Evolutionary conservation across 2,113 vertebrate species (phyloP).

Genomic region (Gobiocypris rarus): DNA sequence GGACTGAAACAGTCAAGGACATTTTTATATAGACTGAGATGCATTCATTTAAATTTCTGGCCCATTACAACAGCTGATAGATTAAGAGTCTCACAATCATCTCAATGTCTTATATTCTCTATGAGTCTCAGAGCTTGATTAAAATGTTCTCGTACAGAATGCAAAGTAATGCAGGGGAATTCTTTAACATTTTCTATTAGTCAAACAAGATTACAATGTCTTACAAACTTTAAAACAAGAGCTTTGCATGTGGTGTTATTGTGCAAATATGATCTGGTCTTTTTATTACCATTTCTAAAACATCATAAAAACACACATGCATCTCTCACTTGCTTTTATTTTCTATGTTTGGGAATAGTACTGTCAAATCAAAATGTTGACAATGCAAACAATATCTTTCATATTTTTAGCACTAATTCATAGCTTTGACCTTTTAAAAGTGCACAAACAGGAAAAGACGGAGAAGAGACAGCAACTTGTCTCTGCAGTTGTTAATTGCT

Average conservation of each 20-base stretch:
- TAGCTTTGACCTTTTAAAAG: slow-evolving; percentile 17
- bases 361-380: background rate
- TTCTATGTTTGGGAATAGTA: background rate
- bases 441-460: slow-evolving; percentile 6
- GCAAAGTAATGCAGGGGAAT: slow-evolving; percentile 12
- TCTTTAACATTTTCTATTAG: background rate
- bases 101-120: slow-evolving; percentile 1
- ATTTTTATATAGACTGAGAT: slow-evolving; percentile 18
- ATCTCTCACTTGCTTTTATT: background rate
- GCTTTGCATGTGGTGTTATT: background rate
- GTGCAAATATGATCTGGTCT: background rate
- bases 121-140: slow-evolving; percentile 2
- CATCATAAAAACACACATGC: background rate
- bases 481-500: slow-evolving; percentile 8
- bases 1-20: background rate
- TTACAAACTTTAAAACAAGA: background rate
- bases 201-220: background rate
- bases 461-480: background rate
- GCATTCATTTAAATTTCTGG: slow-evolving; percentile 10
- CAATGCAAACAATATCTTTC: background rate
- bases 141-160: slow-evolving; percentile 14
- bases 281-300: background rate
- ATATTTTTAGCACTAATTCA: background rate
- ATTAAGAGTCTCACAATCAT: slow-evolving; percentile 8
- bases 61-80: background rate